These are phyloP conservation scores for Ceratitis capitata DNA, from an alignment of 1,140 invertebrate species.

Conservation along the genomic window DNA sequence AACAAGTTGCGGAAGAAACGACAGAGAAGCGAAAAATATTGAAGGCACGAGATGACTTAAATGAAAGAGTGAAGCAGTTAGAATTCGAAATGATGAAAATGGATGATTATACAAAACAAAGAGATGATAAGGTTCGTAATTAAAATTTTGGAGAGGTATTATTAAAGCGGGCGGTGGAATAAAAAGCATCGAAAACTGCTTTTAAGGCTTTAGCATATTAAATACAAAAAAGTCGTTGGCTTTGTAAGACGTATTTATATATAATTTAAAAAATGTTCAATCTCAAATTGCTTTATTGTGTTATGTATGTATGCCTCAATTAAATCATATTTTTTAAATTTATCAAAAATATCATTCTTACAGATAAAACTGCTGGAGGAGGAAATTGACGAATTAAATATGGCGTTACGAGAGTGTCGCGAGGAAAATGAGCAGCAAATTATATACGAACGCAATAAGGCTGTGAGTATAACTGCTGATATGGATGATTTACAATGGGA, in stretches of 20 bases:
- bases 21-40: conserved; percentile 79
- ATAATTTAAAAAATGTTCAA: too few species aligned
- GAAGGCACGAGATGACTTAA: conserved; percentile 74
- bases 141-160: too few species aligned
- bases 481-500: conserved; percentile 56
- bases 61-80: conserved; percentile 73
- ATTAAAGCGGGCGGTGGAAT: too few species aligned
- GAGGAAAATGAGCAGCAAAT: conserved; percentile 73
- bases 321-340: neutral
- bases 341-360: conserved; percentile 32
- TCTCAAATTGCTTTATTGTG: neutral
- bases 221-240: too few species aligned
- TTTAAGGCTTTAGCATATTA: too few species aligned
- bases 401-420: conserved; percentile 71
- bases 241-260: too few species aligned
- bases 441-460: conserved; percentile 71
- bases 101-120: conserved; percentile 74
- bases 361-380: conserved; percentile 70
- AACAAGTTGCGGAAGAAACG: conserved; percentile 83
- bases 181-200: too few species aligned
- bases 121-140: conserved; percentile 73
- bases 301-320: too few species aligned
- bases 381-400: conserved; percentile 73
- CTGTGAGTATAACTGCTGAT: conserved; percentile 71
- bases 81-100: conserved; percentile 77